These are phyloP conservation scores for Hermatobates lingyangjiaoensis DNA, from an alignment of 1,140 invertebrate species.

Conservation along the genomic window DNA sequence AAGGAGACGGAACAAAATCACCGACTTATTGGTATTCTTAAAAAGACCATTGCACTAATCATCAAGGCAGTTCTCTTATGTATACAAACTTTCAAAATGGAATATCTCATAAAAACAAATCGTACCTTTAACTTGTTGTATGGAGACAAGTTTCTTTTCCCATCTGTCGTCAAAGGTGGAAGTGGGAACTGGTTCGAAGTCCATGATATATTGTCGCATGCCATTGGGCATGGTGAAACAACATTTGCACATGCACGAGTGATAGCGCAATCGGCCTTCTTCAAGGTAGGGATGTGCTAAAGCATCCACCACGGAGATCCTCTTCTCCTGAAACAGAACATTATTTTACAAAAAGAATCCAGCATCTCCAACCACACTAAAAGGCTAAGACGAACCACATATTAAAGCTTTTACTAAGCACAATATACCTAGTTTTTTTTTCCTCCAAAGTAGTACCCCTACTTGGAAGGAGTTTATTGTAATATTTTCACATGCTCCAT, in stretches of 20 bases:
- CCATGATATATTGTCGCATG: conserved; percentile 69
- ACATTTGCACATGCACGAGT: conserved; percentile 99
- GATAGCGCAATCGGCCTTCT: conserved; percentile 90
- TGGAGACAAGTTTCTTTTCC: conserved; percentile 79
- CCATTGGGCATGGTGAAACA: conserved; percentile 62
- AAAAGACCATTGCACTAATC: not conserved
- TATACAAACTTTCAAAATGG: not conserved
- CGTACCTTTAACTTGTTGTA: conserved; percentile 86
- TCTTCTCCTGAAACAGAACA: conserved; percentile 49
- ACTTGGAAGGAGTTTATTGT: too few relatives aligned
- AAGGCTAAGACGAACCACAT: too few relatives aligned
- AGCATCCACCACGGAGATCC: conserved; percentile 85
- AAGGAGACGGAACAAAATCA: too few relatives aligned
- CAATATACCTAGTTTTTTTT: too few relatives aligned
- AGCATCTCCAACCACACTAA: too few relatives aligned
- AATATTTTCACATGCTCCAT: too few relatives aligned
- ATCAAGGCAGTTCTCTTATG: not conserved
- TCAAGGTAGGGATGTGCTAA: conserved; percentile 91
- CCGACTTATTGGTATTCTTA: too few relatives aligned
- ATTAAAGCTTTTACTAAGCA: too few relatives aligned
- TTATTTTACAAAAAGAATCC: too few relatives aligned
- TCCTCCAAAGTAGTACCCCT: too few relatives aligned
- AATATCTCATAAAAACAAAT: not conserved
- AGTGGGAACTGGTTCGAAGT: conserved; percentile 80
- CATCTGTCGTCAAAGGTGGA: conserved; percentile 83